These are phyloP conservation scores for Reticulitermes lucifugus DNA, from an alignment of 2,888 invertebrate genomes.

Conservation along the genomic window DNA sequence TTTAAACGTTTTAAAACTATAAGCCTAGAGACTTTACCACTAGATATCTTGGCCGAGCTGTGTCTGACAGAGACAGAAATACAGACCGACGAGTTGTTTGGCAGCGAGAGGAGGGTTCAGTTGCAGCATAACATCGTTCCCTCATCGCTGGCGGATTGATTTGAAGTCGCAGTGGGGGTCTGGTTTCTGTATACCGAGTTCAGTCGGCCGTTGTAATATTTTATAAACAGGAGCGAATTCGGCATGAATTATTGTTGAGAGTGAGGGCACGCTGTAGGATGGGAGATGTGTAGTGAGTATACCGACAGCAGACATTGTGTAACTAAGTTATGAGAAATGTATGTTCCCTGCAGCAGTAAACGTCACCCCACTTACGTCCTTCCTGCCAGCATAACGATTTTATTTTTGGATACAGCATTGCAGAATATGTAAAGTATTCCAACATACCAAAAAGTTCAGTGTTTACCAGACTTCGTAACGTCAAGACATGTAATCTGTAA, in stretches of 20 bases:
- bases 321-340: slow-evolving; percentile 49
- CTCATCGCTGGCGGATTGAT: slow-evolving; percentile 45
- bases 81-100: background rate
- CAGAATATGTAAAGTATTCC: slow-evolving; percentile 1
- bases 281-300: background rate
- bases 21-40: background rate
- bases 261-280: background rate
- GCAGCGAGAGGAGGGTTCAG: background rate
- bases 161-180: slow-evolving; percentile 41
- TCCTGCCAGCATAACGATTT: background rate
- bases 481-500: too few species aligned
- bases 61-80: background rate
- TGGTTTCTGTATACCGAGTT: slow-evolving; percentile 37
- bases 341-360: slow-evolving; percentile 22
- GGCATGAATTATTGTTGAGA: slow-evolving; percentile 50
- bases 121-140: background rate
- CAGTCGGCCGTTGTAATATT: slow-evolving; percentile 47
- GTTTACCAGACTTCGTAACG: background rate
- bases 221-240: slow-evolving; percentile 50
- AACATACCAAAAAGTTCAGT: background rate
- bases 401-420: slow-evolving; percentile 4
- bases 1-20: too few species aligned
- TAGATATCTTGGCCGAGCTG: background rate
- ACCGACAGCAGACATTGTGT: slow-evolving; percentile 21
- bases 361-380: slow-evolving; percentile 19